phyloP scores from a whole-genome alignment of 2,797 vertebrate genomes.

The Xenentodon cancila region DNA sequence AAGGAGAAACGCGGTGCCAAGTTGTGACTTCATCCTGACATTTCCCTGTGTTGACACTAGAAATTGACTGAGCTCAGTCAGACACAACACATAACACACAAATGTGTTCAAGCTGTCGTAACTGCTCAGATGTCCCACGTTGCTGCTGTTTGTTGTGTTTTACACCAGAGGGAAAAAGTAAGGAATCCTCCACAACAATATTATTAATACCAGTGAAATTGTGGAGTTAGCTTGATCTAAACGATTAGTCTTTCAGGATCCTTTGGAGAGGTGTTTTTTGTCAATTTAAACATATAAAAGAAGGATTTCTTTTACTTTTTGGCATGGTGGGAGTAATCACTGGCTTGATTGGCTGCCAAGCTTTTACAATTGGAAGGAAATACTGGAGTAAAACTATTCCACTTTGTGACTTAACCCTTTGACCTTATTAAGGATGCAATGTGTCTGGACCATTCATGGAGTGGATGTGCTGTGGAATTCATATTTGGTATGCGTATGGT shows the following conservation, averaged over 20 bases:
- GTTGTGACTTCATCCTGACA: slow-evolving; percentile 68
- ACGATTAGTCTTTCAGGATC: no score
- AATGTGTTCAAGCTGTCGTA: slow-evolving; percentile 24
- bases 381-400: no score
- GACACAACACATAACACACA: slow-evolving; percentile 50
- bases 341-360: not conserved
- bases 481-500: not conserved
- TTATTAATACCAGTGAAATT: no score
- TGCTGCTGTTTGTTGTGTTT: slow-evolving; percentile 14
- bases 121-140: not conserved
- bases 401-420: not conserved
- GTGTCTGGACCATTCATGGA: not conserved
- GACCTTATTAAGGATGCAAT: not conserved
- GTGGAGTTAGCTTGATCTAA: no score
- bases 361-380: not conserved
- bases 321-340: not conserved
- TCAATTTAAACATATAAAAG: not conserved
- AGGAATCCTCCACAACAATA: not conserved
- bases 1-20: slow-evolving; percentile 52
- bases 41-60: slow-evolving; percentile 68
- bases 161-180: slow-evolving; percentile 1
- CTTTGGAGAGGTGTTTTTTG: not conserved
- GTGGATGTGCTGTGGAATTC: not conserved
- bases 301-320: not conserved
- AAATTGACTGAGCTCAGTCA: slow-evolving; percentile 41